Evolutionary conservation across 2,888 invertebrate genomes (phyloP).

Genomic region (Oeneis ivallda): DNA sequence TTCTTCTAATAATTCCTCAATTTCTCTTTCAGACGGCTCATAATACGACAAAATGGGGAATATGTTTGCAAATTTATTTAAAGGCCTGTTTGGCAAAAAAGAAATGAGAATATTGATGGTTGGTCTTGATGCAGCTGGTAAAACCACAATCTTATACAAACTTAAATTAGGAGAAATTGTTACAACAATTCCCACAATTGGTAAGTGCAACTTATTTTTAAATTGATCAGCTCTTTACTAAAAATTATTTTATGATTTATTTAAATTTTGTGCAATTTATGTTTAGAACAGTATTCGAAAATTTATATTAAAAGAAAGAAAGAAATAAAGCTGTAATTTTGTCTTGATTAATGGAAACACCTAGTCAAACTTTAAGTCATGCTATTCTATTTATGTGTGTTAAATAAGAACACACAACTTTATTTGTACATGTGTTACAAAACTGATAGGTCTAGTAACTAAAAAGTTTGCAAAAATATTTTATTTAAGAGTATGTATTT

Average conservation of each 20-base stretch:
- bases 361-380: not conserved
- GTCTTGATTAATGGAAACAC: not conserved
- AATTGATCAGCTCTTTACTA: not conserved
- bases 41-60: constrained; percentile 94
- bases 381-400: not conserved
- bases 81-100: constrained; percentile 99
- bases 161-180: constrained; percentile 99
- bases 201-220: constrained; percentile 80
- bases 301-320: not conserved
- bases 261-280: too few species aligned
- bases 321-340: not conserved
- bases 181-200: constrained; percentile 99
- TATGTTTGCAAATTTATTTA: constrained; percentile 98
- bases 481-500: not conserved
- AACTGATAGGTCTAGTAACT: not conserved
- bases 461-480: constrained; percentile 2
- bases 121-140: constrained; percentile 99
- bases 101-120: constrained; percentile 99
- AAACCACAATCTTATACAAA: constrained; percentile 99
- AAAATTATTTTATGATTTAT: not conserved
- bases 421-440: constrained; percentile 8
- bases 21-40: constrained; percentile 72
- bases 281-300: too few species aligned
- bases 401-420: not conserved
- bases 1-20: constrained; percentile 48